A percentile compares a stretch with the other conserved stretches of the same genome.
Conservation (phyloP, 2,797 vertebrate genomes). For the Sebastes miniatus region DNA sequence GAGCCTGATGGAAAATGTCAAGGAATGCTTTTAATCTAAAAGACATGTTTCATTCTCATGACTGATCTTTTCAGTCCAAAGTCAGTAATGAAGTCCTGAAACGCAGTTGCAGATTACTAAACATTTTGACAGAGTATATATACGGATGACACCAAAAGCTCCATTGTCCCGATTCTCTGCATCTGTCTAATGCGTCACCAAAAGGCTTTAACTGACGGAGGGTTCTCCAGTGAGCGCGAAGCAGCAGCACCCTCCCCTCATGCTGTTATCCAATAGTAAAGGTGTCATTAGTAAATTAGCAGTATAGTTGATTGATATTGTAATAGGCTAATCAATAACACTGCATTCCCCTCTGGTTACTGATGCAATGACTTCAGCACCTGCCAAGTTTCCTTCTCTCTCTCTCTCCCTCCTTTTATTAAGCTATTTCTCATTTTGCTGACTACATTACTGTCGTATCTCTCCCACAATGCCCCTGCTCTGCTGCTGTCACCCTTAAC, state of each 20-base stretch:
- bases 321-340: conserved; percentile 59
- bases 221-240: not conserved
- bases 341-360: conserved; percentile 50
- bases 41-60: not conserved
- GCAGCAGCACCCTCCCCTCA: not conserved
- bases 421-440: conserved; percentile 60
- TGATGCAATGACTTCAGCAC: conserved; percentile 41
- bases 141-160: not conserved
- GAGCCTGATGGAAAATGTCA: not conserved
- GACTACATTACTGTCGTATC: conserved; percentile 45
- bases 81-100: no score
- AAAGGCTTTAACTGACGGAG: not conserved
- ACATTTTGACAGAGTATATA: not conserved
- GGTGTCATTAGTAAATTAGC: conserved; percentile 71
- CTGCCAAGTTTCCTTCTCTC: conserved; percentile 40
- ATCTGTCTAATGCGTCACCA: not conserved
- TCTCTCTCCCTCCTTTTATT: conserved; percentile 37
- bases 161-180: not conserved
- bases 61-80: not conserved
- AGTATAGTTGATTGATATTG: conserved; percentile 57
- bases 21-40: not conserved
- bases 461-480: conserved; percentile 33
- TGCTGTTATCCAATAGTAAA: conserved; percentile 35
- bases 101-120: not conserved
- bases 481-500: conserved; percentile 3